Conservation (phyloP, 1,140 invertebrate species). For the Drosophila nebulosa region DNA sequence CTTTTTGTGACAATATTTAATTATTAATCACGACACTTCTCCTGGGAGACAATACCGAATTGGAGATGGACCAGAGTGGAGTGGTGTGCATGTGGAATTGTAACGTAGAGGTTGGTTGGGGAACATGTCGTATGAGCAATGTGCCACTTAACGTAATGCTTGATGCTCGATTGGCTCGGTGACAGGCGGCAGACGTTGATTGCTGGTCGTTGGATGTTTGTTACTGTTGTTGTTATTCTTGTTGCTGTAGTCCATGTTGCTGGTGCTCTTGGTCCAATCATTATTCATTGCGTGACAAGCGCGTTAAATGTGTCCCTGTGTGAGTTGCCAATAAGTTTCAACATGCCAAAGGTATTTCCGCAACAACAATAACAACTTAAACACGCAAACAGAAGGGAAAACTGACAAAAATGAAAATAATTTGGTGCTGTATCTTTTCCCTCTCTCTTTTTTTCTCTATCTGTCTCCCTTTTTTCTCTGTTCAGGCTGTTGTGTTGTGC, state of each 20-base stretch:
- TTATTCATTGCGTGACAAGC: conserved; percentile 79
- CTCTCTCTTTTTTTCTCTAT: background rate
- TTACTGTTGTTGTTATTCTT: background rate
- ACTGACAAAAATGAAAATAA: conserved; percentile 27
- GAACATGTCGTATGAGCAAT: conserved; percentile 72
- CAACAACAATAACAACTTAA: conserved; percentile 48
- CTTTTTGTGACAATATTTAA: conserved; percentile 67
- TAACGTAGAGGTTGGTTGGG: conserved; percentile 10
- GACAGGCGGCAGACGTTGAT: conserved; percentile 62
- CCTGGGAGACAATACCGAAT: conserved; percentile 1
- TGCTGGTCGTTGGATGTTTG: conserved; percentile 14
- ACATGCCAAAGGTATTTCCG: conserved; percentile 68
- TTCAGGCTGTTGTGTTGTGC: background rate
- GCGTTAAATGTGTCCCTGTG: conserved; percentile 63
- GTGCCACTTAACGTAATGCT: conserved; percentile 70
- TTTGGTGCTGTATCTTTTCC: background rate
- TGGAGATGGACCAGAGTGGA: background rate
- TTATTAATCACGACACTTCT: conserved; percentile 58
- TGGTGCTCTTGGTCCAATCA: conserved; percentile 57
- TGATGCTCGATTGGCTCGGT: conserved; percentile 64
- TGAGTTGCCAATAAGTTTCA: conserved; percentile 61
- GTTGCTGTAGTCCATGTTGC: conserved; percentile 22
- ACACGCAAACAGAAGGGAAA: conserved; percentile 25
- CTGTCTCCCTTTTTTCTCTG: background rate
- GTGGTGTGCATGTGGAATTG: conserved; percentile 10